Evolutionary conservation across 2,888 invertebrate species (phyloP), one percentile per base, ranked within the genome.

Genomic region (Drosophila emarginata): DNA sequence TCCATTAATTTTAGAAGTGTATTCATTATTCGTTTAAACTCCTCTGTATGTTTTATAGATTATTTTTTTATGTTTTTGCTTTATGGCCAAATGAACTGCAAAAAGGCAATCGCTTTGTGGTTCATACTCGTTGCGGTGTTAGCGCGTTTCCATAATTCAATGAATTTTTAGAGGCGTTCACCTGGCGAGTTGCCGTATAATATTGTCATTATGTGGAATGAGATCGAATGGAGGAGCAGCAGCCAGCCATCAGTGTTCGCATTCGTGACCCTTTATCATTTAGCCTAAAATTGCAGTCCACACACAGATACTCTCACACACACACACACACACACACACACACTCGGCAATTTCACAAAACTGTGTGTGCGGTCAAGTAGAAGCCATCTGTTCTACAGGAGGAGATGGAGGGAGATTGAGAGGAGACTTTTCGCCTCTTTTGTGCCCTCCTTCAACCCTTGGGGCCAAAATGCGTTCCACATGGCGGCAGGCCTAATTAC

Each of bases 401-500:
- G 51, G 18, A 21, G 45, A 21, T 2, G 37, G 4, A 37, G 37
- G 3, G 37, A 37, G 37, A n/a, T 4, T 4, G 5, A 39, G 39
- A 39, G 39, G 45, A 45, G 18, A 12, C 45, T 21, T 28, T 37
- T 28, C 18, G 11, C 50, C 39, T 15, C 9, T 45, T 28, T 40
- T 11, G 45, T 12, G 21, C 52, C 45, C 32, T 53, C 59, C 51
- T 15, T n/a, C 18, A 12, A 56, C 60, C 70, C 70, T 59, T 72
- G 65, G 65, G 64, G 60, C 61, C 69, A 64, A 65, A 85, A 77
- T 80, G 73, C 78, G 86, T 83, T 81, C 80, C 80, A 81, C 80
- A 82, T 86, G 83, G 73, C 83, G 67, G 86, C 86, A 83, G 80
- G 78, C 80, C 80, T 86, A 86, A 81, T 81, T 81, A 81, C 83